phyloP scores from a whole-genome alignment of 2,797 vertebrate species.

The Mallotus villosus region DNA sequence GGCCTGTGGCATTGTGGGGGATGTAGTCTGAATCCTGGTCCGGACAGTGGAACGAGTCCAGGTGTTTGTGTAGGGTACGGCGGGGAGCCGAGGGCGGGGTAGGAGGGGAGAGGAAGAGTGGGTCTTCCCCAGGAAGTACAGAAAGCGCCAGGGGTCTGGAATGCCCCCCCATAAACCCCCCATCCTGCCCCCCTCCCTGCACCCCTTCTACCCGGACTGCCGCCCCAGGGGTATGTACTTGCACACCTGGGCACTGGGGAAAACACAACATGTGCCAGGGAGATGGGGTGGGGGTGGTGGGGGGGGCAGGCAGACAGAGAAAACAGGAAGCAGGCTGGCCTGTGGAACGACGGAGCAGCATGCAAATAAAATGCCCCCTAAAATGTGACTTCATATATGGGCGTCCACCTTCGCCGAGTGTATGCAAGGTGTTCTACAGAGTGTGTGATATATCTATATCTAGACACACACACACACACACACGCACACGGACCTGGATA shows the following conservation, averaged over 20 bases:
- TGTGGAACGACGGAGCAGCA: too few species aligned
- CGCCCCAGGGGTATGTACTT: slow-evolving; percentile 10
- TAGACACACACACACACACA: slow-evolving; percentile 45
- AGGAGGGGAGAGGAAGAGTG: neutral
- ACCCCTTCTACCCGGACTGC: neutral
- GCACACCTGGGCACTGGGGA: slow-evolving; percentile 26
- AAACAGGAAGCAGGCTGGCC: too few species aligned
- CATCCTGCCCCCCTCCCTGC: neutral
- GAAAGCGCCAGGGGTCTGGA: slow-evolving; percentile 11
- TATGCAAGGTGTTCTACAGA: neutral
- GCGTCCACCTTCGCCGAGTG: too few species aligned
- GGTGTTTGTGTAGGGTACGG: neutral
- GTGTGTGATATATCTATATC: slow-evolving; percentile 8
- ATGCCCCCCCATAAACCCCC: neutral
- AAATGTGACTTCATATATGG: too few species aligned
- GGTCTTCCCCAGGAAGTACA: neutral
- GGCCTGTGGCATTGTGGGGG: neutral
- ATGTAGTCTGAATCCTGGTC: neutral
- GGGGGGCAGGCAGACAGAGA: too few species aligned
- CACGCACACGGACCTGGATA: slow-evolving; percentile 31
- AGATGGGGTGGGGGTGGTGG: neutral
- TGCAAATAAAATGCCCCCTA: too few species aligned
- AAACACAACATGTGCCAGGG: slow-evolving; percentile 5
- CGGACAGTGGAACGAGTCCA: neutral
- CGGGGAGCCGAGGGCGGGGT: neutral